These are phyloP conservation scores for Lithophane semibrunnea DNA, from an alignment of 2,888 invertebrate species.

Conservation along the genomic window DNA sequence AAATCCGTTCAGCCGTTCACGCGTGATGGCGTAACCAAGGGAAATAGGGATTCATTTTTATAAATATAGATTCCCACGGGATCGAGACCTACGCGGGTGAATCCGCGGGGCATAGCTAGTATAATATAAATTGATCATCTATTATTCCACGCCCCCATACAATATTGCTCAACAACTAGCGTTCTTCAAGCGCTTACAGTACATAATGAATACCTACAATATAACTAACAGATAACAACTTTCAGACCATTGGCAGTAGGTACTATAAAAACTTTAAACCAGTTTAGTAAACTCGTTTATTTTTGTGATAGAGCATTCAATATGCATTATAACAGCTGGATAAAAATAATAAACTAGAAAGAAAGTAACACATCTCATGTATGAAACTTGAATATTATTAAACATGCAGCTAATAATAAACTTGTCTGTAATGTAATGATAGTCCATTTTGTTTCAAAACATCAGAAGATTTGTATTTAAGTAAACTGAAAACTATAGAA, in stretches of 20 bases:
- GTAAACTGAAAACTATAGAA: conserved; percentile 23
- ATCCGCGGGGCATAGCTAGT: too few species aligned
- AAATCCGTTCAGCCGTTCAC: too few species aligned
- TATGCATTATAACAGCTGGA: neutral
- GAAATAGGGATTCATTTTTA: too few species aligned
- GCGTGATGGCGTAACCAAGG: too few species aligned
- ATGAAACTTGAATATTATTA: neutral
- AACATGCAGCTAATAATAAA: conserved; percentile 4
- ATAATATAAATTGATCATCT: too few species aligned
- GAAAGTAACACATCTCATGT: conserved; percentile 20
- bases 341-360: conserved; percentile 37
- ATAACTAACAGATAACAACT: conserved; percentile 7
- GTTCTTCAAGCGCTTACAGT: too few species aligned
- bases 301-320: conserved; percentile 28
- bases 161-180: too few species aligned
- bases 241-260: neutral
- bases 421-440: neutral
- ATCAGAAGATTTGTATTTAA: conserved; percentile 13
- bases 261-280: conserved; percentile 23
- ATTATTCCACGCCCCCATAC: too few species aligned
- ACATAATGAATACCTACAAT: neutral
- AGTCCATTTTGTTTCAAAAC: conserved; percentile 18
- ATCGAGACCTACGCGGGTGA: too few species aligned
- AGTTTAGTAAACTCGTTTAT: conserved; percentile 20
- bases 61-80: too few species aligned